phyloP scores from a whole-genome alignment of 2,888 invertebrate genomes.

The Thecophora atra region DNA sequence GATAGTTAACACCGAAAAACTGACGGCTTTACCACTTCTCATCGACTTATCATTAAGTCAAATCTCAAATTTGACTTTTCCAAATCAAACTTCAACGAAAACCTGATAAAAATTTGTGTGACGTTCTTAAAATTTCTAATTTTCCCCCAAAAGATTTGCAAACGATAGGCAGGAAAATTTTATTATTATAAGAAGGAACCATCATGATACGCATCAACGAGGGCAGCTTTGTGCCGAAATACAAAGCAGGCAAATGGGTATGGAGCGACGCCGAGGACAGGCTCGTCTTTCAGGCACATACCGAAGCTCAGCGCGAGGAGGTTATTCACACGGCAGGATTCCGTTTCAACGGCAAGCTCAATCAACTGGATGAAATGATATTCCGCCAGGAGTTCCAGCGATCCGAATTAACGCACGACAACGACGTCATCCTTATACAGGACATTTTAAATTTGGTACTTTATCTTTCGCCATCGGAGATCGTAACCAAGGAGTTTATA shows the following conservation, averaged over 20 bases:
- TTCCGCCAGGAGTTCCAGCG: constrained; percentile 57
- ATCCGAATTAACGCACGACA: constrained; percentile 50
- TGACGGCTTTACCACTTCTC: background rate
- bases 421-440: constrained; percentile 56
- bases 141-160: background rate
- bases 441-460: constrained; percentile 61
- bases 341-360: constrained; percentile 54
- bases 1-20: too few relatives aligned
- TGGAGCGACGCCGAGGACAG: constrained; percentile 53
- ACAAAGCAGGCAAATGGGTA: constrained; percentile 57
- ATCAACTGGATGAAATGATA: constrained; percentile 60
- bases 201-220: constrained; percentile 56
- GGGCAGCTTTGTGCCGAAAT: constrained; percentile 54
- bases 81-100: constrained; percentile 3
- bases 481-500: constrained; percentile 54
- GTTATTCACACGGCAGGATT: constrained; percentile 52
- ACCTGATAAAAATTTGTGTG: background rate
- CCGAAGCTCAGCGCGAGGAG: constrained; percentile 43
- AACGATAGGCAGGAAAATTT: background rate
- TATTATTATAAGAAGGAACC: background rate
- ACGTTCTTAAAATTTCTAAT: background rate
- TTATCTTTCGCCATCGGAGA: constrained; percentile 57
- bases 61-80: background rate
- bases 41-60: background rate
- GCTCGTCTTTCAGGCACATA: constrained; percentile 50